phyloP scores from a whole-genome alignment of 2,113 vertebrate genomes.

The Neolamprologus longior region DNA sequence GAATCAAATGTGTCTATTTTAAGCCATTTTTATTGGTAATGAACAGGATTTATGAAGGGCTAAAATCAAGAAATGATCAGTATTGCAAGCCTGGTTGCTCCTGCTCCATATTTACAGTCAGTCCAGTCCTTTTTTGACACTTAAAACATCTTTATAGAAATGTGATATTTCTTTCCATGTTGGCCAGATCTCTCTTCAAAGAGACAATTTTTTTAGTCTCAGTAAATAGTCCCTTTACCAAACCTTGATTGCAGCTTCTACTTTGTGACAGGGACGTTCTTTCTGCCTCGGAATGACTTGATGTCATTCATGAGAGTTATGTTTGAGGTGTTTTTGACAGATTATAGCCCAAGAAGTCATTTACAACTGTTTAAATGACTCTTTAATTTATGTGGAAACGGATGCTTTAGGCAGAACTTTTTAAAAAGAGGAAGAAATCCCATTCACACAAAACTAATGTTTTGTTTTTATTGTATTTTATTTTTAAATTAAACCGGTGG shows the following conservation, averaged over 20 bases:
- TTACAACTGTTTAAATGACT: neutral
- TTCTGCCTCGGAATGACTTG: neutral
- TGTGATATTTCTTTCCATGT: neutral
- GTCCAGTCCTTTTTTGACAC: neutral
- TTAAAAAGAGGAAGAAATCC: neutral
- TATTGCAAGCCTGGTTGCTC: neutral
- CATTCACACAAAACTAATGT: neutral
- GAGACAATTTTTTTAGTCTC: neutral
- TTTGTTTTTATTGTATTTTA: neutral
- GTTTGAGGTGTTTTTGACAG: neutral
- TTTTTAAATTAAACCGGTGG: neutral
- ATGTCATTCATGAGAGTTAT: neutral
- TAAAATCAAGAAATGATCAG: neutral
- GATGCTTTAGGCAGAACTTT: neutral
- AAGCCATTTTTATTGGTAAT: neutral
- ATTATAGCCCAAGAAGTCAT: neutral
- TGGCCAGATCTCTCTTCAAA: neutral
- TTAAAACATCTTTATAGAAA: neutral
- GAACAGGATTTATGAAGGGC: neutral
- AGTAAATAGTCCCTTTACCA: neutral
- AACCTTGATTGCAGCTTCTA: rapidly evolving
- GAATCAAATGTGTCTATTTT: neutral
- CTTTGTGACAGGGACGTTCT: neutral
- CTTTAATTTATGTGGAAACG: neutral
- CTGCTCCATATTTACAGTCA: rapidly evolving